Base-by-base conservation (phyloP, 2,888 invertebrate genomes). In the Callinectes sapidus region DNA sequence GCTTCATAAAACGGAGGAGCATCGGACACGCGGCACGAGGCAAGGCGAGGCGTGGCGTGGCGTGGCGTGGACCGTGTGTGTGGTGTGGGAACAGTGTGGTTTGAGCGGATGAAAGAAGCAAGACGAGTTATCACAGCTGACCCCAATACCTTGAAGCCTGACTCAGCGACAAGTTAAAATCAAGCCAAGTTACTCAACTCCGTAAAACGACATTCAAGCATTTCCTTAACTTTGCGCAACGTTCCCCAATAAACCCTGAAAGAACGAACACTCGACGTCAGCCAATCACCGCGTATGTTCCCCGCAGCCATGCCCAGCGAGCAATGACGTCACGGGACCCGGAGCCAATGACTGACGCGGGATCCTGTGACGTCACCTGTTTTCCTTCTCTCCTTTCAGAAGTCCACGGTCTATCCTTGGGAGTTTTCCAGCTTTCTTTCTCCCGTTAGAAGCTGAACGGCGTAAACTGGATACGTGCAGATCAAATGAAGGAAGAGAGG, bases 111-210 rank as follows among this genome's bases (percentile, higher is more conserved):
- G 61, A 23, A 18, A 61, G 48, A 61, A 61, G 23, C 18, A 61
- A 61, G 61, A 61, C 61, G 23, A 71, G n/a, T 71, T 71, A 71
- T 71, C 71, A 71, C 28, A n/a, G 71, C 28, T 71, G 71, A 71
- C 71, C 71, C n/a, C n/a, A 71, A 71, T 71, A 71, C 13, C n/a
- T 28, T 71, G 18, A 61, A 61, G 16, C n/a, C 28, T 71, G 71
- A 71, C 28, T 71, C 71, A 71, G 28, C 28, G 28, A 71, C 71
- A 71, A 28, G n/a, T 3, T 71, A n/a, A n/a, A n/a, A 5, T 28
- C 28, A 71, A 23, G 28, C n/a, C 28, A 28, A 28, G 71, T 71
- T 71, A 71, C 71, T 71, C 71, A 71, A n/a, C 10, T 71, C 28
- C 28, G 28, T 71, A 71, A n/a, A 71, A 28, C 28, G 71, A 71